phyloP scores from a whole-genome alignment of 2,113 vertebrate genomes.

The Rhadina sibilatrix region DNA sequence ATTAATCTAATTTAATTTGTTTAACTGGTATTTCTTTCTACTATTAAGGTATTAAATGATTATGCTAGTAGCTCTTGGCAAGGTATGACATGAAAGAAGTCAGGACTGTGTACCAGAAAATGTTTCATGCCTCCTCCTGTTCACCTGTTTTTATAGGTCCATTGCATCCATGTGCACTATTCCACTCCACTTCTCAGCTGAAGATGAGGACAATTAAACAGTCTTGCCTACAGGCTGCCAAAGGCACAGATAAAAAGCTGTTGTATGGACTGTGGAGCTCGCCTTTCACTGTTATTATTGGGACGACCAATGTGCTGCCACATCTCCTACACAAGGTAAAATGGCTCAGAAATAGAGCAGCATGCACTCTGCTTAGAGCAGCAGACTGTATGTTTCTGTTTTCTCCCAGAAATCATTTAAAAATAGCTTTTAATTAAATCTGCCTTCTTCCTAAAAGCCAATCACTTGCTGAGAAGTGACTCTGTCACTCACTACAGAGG shows the following conservation, averaged over 20 bases:
- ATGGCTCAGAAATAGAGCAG: not conserved
- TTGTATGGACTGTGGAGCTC: not conserved
- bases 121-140: not conserved
- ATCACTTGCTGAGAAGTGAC: not conserved
- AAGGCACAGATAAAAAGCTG: not conserved
- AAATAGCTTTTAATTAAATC: not conserved
- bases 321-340: not conserved
- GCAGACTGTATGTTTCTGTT: not conserved
- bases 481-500: not conserved
- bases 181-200: not conserved
- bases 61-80: not conserved
- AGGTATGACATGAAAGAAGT: not conserved
- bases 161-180: not conserved
- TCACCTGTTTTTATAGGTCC: not conserved
- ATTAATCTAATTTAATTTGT: not conserved
- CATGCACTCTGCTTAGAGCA: not conserved
- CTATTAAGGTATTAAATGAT: not conserved
- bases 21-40: not conserved
- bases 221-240: not conserved
- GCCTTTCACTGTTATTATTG: not conserved
- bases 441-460: not conserved
- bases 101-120: not conserved
- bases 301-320: not conserved
- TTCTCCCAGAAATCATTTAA: not conserved
- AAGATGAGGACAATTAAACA: not conserved